A percentile compares a stretch with the other conserved stretches of the same genome.
Conservation (phyloP, 2,113 vertebrate species). For the Phalacrocorax carbo region DNA sequence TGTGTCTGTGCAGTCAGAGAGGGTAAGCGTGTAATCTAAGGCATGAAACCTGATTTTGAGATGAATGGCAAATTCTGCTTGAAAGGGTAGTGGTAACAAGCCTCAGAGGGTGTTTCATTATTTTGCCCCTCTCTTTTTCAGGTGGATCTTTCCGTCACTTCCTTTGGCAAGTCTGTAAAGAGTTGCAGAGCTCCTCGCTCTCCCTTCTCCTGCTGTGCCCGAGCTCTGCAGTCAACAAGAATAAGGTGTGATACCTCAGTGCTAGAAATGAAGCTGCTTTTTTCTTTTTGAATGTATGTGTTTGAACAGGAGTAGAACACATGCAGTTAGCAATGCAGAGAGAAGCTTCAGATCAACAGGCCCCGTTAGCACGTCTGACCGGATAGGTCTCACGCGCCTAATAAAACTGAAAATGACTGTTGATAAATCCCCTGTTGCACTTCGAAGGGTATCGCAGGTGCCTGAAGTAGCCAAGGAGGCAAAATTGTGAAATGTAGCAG, state of each 20-base stretch:
- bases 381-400: not conserved
- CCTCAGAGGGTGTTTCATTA: not conserved
- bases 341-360: not conserved
- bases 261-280: not conserved
- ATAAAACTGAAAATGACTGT: too few relatives aligned
- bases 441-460: not conserved
- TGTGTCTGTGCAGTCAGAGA: not conserved
- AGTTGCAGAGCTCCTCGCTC: slow-evolving; percentile 93
- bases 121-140: slow-evolving; percentile 53
- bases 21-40: too few relatives aligned
- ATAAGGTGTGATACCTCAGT: slow-evolving; percentile 81
- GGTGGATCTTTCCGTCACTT: slow-evolving; percentile 98
- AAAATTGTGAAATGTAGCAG: not conserved
- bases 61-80: not conserved
- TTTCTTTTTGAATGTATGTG: not conserved
- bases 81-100: too few relatives aligned
- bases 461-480: not conserved
- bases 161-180: slow-evolving; percentile 98
- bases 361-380: not conserved
- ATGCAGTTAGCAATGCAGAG: not conserved
- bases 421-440: not conserved
- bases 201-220: slow-evolving; percentile 92
- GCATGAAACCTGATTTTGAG: not conserved
- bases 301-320: not conserved
- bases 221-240: slow-evolving; percentile 93